Conservation (phyloP, 2,113 vertebrate species). For the Toxotes jaculatrix region DNA sequence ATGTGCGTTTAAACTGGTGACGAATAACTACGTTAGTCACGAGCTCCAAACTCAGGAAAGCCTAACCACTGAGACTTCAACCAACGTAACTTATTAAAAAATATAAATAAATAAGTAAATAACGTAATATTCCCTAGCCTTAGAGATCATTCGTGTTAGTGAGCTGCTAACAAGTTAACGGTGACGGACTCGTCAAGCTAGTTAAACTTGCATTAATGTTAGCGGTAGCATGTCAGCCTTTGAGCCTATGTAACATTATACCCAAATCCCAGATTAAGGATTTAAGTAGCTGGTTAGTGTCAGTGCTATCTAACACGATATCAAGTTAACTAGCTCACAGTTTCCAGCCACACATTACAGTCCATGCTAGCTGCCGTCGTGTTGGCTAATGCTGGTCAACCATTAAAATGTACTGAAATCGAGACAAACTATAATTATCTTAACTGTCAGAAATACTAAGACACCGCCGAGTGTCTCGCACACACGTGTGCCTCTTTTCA, state of each 20-base stretch:
- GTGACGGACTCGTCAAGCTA: slow-evolving; percentile 8
- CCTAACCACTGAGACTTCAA: not conserved
- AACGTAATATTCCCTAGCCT: not conserved
- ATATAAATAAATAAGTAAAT: not conserved
- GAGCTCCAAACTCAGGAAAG: not conserved
- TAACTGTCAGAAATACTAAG: too few relatives aligned
- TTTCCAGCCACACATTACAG: slow-evolving; percentile 42
- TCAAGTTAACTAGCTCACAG: slow-evolving; percentile 67
- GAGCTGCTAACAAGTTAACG: slow-evolving; percentile 32
- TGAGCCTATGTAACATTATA: slow-evolving; percentile 32
- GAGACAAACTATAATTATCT: not conserved
- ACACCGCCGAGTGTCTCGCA: not conserved
- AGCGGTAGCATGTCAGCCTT: slow-evolving; percentile 26
- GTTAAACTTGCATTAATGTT: slow-evolving; percentile 23
- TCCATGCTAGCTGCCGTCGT: slow-evolving; percentile 47
- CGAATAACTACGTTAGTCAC: not conserved
- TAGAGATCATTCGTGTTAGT: not conserved
- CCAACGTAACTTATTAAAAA: too few relatives aligned
- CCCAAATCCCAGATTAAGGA: slow-evolving; percentile 73
- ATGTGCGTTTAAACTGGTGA: not conserved
- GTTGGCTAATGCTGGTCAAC: slow-evolving; percentile 27
- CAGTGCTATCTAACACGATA: slow-evolving; percentile 53
- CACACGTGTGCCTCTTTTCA: not conserved
- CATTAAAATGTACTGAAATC: not conserved
- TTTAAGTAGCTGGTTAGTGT: slow-evolving; percentile 54